A percentile compares a stretch with the other conserved stretches of the same genome.
phyloP scores from a whole-genome alignment of 2,113 vertebrate species.

The Crotophaga sulcirostris region DNA sequence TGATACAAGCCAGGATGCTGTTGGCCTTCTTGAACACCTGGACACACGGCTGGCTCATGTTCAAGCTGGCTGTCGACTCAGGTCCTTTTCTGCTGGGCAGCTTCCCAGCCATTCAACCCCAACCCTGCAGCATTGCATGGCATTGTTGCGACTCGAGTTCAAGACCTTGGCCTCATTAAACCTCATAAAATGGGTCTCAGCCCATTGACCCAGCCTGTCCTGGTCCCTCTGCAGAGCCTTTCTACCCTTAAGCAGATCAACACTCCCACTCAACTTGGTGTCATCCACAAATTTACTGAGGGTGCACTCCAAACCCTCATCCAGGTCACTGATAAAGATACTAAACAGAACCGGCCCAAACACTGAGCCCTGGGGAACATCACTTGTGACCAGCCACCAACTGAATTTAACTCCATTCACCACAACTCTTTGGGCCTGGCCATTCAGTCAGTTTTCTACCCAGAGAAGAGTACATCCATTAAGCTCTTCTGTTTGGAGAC shows the following conservation, averaged over 20 bases:
- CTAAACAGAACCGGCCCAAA: background rate
- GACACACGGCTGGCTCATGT: no score
- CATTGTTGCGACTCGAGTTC: background rate
- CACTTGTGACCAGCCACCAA: background rate
- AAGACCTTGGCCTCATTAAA: background rate
- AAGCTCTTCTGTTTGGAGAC: background rate
- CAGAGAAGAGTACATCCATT: background rate
- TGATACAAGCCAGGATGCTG: background rate
- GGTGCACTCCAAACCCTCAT: accelerated
- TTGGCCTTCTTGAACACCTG: background rate
- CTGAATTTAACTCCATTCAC: background rate
- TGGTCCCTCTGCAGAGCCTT: background rate
- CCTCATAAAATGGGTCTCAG: background rate
- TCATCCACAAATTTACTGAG: background rate
- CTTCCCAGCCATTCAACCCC: background rate
- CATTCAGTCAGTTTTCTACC: background rate
- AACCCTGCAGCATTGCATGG: background rate
- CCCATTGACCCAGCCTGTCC: background rate
- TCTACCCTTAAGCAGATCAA: background rate
- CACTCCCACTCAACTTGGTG: background rate
- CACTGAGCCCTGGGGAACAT: background rate
- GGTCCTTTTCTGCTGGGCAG: background rate
- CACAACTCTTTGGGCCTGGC: background rate
- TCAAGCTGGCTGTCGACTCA: background rate
- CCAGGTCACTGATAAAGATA: background rate